phyloP scores from a whole-genome alignment of 2,113 vertebrate genomes.

The Ibidorhyncha struthersii region DNA sequence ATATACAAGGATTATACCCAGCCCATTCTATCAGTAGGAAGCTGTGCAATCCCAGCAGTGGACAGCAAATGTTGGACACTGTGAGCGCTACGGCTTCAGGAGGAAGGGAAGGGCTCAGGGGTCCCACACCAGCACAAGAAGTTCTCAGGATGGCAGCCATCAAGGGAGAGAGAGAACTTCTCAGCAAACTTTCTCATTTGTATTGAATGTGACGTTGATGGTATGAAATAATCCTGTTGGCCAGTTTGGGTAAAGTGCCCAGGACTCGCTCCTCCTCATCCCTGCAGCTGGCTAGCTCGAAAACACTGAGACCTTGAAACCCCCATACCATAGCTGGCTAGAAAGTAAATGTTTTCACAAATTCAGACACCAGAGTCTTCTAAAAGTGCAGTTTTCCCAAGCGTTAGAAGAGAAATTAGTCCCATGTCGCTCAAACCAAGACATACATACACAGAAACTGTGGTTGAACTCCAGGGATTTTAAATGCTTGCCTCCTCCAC shows the following conservation, averaged over 20 bases:
- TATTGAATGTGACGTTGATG: not conserved
- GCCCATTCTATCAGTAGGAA: not conserved
- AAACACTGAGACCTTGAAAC: not conserved
- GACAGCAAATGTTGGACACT: not conserved
- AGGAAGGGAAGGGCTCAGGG: not conserved
- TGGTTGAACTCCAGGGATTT: too few species aligned
- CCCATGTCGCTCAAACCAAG: not conserved
- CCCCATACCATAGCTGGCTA: too few species aligned
- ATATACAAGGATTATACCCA: not conserved
- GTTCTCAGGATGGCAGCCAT: not conserved
- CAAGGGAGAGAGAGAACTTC: not conserved
- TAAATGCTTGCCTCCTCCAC: too few species aligned
- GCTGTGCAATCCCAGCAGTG: not conserved
- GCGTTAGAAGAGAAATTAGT: not conserved
- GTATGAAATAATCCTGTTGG: not conserved
- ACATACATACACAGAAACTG: not conserved
- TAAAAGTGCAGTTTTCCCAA: not conserved
- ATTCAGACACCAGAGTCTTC: not conserved
- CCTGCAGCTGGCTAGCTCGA: not conserved
- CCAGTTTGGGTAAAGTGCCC: not conserved
- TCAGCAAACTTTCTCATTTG: not conserved
- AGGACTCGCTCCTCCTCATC: not conserved
- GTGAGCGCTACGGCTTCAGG: not conserved
- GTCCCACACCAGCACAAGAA: not conserved
- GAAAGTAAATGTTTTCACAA: not conserved